Evolutionary conservation across 2,888 invertebrate genomes (phyloP).

Genomic region (Pristionchus mayeri): DNA sequence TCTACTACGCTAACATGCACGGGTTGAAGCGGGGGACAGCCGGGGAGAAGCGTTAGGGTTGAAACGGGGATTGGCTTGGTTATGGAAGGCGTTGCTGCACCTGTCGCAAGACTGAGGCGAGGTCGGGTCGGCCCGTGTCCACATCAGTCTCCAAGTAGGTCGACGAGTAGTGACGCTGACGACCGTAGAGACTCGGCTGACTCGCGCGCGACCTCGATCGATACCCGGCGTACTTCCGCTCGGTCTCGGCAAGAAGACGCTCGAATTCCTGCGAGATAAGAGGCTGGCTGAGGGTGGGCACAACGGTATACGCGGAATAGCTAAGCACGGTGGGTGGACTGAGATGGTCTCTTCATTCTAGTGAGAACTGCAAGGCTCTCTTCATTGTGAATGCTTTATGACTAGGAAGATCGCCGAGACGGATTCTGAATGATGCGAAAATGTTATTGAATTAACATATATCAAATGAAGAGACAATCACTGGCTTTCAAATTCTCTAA

Average conservation of each 20-base stretch:
- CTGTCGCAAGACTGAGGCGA: constrained; percentile 51
- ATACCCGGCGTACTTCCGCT: constrained; percentile 72
- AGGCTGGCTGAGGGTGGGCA: neutral
- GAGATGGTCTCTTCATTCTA: too few species aligned
- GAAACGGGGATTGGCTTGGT: neutral
- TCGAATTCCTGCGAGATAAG: constrained; percentile 71
- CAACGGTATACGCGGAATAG: neutral
- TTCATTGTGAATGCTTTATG: too few species aligned
- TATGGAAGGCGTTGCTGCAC: constrained; percentile 46
- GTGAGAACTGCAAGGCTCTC: neutral
- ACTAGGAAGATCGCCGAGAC: too few species aligned
- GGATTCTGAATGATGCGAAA: too few species aligned
- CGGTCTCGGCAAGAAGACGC: constrained; percentile 72
- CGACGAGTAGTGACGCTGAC: constrained; percentile 56
- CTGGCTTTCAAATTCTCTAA: too few species aligned
- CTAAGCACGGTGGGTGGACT: neutral
- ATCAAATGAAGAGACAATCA: too few species aligned
- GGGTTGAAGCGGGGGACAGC: constrained; percentile 1
- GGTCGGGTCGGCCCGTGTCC: constrained; percentile 59
- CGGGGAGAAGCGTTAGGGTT: constrained; percentile 9
- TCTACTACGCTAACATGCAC: neutral
- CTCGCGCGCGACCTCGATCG: constrained; percentile 64
- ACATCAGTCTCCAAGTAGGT: constrained; percentile 67
- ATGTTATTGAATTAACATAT: too few species aligned
- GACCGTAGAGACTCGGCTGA: constrained; percentile 66